phyloP scores from a whole-genome alignment of 2,888 invertebrate genomes.

The Chrysolina americana region DNA sequence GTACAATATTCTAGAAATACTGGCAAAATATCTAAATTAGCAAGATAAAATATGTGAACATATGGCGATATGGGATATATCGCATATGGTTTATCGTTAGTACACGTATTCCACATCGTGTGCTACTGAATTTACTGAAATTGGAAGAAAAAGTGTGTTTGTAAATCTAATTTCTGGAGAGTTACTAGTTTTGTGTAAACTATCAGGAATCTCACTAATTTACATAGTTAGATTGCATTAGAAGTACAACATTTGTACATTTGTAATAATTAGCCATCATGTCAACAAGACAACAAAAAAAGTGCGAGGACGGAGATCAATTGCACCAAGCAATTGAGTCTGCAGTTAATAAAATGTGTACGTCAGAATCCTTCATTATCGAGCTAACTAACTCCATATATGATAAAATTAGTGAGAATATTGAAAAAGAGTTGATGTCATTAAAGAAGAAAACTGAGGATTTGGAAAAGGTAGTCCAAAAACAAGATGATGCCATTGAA shows the following conservation, averaged over 20 bases:
- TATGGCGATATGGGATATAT: too few species aligned
- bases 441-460: not conserved
- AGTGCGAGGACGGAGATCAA: slow-evolving; percentile 21
- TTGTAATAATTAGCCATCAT: too few species aligned
- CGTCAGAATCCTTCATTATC: slow-evolving; percentile 17
- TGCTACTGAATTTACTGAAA: slow-evolving; percentile 15
- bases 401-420: slow-evolving; percentile 20
- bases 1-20: too few species aligned
- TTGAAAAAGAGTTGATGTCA: slow-evolving; percentile 13
- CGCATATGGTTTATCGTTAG: too few species aligned
- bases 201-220: not conserved
- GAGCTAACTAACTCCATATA: slow-evolving; percentile 19
- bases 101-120: slow-evolving; percentile 11
- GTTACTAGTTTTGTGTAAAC: slow-evolving; percentile 13
- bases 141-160: slow-evolving; percentile 7
- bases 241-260: slow-evolving; percentile 22
- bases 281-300: slow-evolving; percentile 22
- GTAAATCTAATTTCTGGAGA: slow-evolving; percentile 20
- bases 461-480: not conserved
- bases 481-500: slow-evolving; percentile 23
- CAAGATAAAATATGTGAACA: too few species aligned
- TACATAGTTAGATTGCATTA: slow-evolving; percentile 10
- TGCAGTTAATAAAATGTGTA: slow-evolving; percentile 24
- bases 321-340: slow-evolving; percentile 27
- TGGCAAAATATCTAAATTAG: too few species aligned